These are phyloP conservation scores for Antheraea assamensis DNA, from an alignment of 2,888 invertebrate genomes.

Conservation along the genomic window DNA sequence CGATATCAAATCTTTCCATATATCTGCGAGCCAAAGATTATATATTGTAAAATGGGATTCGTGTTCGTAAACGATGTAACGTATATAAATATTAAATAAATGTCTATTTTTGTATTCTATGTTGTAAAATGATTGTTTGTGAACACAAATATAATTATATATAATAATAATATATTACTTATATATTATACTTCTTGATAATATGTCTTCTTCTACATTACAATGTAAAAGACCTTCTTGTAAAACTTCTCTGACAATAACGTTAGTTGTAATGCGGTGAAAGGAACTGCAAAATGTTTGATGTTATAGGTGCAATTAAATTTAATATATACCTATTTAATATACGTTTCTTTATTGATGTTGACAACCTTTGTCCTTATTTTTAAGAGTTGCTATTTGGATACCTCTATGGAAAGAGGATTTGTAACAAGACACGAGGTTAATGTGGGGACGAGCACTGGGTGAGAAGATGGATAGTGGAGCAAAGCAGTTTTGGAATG, in stretches of 20 bases:
- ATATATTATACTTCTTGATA: slow-evolving; percentile 34
- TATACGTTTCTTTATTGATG: slow-evolving; percentile 13
- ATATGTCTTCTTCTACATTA: slow-evolving; percentile 41
- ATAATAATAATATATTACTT: slow-evolving; percentile 24
- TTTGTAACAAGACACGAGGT: too few relatives aligned
- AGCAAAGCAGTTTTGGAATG: too few relatives aligned
- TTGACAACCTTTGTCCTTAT: slow-evolving; percentile 5
- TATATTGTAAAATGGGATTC: slow-evolving; percentile 17
- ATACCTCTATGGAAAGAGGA: too few relatives aligned
- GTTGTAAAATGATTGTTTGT: slow-evolving; percentile 21
- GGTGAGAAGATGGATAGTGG: too few relatives aligned
- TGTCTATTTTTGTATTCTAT: slow-evolving; percentile 12
- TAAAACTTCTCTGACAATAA: slow-evolving; percentile 62
- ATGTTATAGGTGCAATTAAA: slow-evolving; percentile 78
- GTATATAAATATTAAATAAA: neutral
- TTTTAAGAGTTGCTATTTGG: too few relatives aligned
- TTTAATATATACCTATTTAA: slow-evolving; percentile 70
- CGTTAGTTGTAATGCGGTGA: slow-evolving; percentile 50
- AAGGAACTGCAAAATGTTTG: slow-evolving; percentile 50
- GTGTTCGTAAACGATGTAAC: slow-evolving; percentile 6
- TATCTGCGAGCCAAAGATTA: slow-evolving; percentile 76
- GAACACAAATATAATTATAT: slow-evolving; percentile 18
- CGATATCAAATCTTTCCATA: slow-evolving; percentile 65
- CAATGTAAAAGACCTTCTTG: slow-evolving; percentile 59
- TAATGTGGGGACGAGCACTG: too few relatives aligned